These are phyloP conservation scores for Troides oblongomaculatus DNA, from an alignment of 2,888 invertebrate species.

Conservation along the genomic window DNA sequence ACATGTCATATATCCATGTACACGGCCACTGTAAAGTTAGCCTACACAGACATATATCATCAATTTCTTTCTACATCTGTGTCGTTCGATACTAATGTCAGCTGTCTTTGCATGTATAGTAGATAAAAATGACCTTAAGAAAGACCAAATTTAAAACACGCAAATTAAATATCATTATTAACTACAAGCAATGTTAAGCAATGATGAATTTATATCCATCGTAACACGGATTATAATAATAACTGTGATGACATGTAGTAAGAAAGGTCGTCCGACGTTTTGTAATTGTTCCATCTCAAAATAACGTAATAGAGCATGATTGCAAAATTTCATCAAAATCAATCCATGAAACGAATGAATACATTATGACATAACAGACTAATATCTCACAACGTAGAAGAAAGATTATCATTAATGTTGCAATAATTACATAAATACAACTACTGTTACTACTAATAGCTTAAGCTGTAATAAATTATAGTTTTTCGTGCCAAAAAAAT, in stretches of 20 bases:
- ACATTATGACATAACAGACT: constrained; percentile 15
- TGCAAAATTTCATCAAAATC: constrained; percentile 21
- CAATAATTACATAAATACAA: constrained; percentile 1
- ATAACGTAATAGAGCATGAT: constrained; percentile 24
- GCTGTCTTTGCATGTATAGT: no score
- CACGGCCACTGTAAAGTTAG: no score
- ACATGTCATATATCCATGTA: no score
- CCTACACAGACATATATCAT: no score
- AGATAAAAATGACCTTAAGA: no score
- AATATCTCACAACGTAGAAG: neutral
- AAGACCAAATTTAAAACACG: no score
- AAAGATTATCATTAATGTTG: neutral
- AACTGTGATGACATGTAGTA: constrained; percentile 18
- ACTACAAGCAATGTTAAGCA: neutral
- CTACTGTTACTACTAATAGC: neutral
- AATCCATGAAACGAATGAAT: constrained; percentile 12
- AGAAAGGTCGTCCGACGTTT: constrained; percentile 18
- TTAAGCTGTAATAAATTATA: neutral
- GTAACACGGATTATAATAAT: constrained; percentile 19
- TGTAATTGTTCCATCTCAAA: constrained; percentile 15
- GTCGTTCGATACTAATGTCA: no score
- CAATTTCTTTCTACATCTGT: no score
- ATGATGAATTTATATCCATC: constrained; percentile 24
- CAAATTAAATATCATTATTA: no score
- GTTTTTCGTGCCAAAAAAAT: neutral